Evolutionary conservation across 2,797 vertebrate species (phyloP).

Genomic region (Phyllotis vaccarum): DNA sequence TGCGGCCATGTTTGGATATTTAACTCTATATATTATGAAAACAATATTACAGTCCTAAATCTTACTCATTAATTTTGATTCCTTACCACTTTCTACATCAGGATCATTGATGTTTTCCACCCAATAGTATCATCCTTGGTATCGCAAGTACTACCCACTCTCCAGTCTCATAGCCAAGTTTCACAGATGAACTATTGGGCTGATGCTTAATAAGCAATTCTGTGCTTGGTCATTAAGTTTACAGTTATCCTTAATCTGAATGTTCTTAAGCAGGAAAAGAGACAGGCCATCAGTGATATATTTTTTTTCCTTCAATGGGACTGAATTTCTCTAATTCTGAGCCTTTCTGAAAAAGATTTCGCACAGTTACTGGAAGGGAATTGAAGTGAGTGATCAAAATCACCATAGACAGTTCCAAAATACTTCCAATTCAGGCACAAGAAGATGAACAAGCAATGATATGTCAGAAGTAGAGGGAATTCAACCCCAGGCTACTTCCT

Average conservation of each 20-base stretch:
- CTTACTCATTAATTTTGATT: not conserved
- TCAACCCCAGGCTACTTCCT: not conserved
- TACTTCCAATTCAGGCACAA: not conserved
- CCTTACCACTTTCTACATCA: not conserved
- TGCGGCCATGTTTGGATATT: not conserved
- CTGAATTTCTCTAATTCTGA: not conserved
- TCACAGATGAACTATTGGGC: not conserved
- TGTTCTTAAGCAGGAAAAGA: not conserved
- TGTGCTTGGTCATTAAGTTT: not conserved
- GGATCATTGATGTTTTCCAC: not conserved
- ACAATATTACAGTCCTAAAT: not conserved
- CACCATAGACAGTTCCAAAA: not conserved
- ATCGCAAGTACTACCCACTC: not conserved
- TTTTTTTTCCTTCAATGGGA: not conserved
- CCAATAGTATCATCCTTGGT: not conserved
- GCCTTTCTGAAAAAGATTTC: not conserved
- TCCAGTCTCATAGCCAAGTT: not conserved
- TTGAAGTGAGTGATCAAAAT: not conserved
- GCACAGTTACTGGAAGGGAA: not conserved
- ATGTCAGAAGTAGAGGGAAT: not conserved
- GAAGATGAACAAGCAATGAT: not conserved
- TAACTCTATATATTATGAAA: slow-evolving; percentile 1
- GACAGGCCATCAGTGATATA: not conserved
- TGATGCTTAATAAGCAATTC: not conserved
- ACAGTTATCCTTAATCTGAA: not conserved